Conservation (phyloP, 2,888 invertebrate genomes). For the Tenthredo amoena region DNA sequence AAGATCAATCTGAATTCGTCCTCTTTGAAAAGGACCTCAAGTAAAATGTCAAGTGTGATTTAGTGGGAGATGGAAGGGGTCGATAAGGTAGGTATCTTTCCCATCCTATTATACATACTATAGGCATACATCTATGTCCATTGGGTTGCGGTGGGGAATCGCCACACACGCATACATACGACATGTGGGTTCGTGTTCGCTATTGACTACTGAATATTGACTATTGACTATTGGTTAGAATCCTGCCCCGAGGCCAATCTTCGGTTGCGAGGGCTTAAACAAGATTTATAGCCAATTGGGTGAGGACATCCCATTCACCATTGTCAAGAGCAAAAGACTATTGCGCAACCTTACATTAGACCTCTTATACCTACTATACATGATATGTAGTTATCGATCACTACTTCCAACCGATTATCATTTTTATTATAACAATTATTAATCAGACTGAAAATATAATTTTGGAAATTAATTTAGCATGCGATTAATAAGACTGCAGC, state of each 20-base stretch:
- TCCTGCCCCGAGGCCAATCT: constrained; percentile 58
- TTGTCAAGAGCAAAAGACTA: constrained; percentile 44
- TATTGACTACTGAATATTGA: constrained; percentile 63
- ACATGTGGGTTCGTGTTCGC: constrained; percentile 55
- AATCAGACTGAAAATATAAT: neutral
- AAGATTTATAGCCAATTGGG: constrained; percentile 64
- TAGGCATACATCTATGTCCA: neutral
- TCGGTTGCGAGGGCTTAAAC: constrained; percentile 56
- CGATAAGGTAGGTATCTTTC: constrained; percentile 44
- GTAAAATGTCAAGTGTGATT: constrained; percentile 44
- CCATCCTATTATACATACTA: neutral
- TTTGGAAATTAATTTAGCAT: neutral
- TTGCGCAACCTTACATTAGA: neutral
- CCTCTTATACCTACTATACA: constrained; percentile 6
- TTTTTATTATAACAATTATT: neutral
- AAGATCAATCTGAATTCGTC: constrained; percentile 38
- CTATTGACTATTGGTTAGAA: constrained; percentile 66
- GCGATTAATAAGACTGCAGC: neutral
- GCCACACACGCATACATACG: constrained; percentile 43
- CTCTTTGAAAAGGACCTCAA: constrained; percentile 40
- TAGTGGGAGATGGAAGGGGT: constrained; percentile 19
- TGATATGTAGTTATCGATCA: neutral
- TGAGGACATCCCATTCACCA: constrained; percentile 57
- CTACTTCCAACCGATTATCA: neutral
- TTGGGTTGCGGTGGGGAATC: constrained; percentile 20